Base-by-base conservation (phyloP, 1,140 invertebrate species). In the Campoletis sonorensis region DNA sequence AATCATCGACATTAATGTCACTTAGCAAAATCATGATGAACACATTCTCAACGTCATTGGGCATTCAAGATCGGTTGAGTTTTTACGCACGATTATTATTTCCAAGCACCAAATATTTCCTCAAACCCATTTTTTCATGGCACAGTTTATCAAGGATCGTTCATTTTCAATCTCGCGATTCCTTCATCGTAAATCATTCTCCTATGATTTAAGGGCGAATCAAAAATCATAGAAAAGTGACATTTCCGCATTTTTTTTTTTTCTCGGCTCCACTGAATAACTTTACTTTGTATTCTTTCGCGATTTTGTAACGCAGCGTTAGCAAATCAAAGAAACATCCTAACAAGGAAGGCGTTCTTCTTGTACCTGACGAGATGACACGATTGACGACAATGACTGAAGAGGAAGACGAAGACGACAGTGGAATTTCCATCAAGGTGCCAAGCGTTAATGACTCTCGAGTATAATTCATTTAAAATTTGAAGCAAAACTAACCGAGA, bases 391-490 rank as follows among this genome's bases (percentile, higher is more conserved):
- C 89, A 27, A 92, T 92, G 91, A 91, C 88, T 21, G 93, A 94
- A 77, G 93, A 94, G 82, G 92, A 92, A 61, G 93, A 92, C 75
- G 93, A 93, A 71, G 93, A 93, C 80, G 93, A 93, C 85, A 92
- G 92, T 88, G 92, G 92, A 40, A 93, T 94, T 71, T 94, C 93
- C 54, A 94, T 94, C 84, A 93, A 94, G 91, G 93, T 94, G 90
- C 93, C 88, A 87, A 86, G 88, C 81, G 87, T 90, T 86, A 91
- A 88, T 89, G 89, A 90, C 87, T 90, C 90, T 87, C 89, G 92
- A 91, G 88, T 91, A 86, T 91, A 90, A 89, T 30, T 5, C 21
- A 10, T 13, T 10, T 5, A 45, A 13, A 8, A 45, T 45, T 45
- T 45, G 8, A 45, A 45, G 11, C 7, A 45, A 45, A 45, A 45